Evolutionary conservation across 2,113 vertebrate genomes (phyloP), one percentile per base, ranked within the genome.

Genomic region (Sinocyclocheilus rhinocerous): DNA sequence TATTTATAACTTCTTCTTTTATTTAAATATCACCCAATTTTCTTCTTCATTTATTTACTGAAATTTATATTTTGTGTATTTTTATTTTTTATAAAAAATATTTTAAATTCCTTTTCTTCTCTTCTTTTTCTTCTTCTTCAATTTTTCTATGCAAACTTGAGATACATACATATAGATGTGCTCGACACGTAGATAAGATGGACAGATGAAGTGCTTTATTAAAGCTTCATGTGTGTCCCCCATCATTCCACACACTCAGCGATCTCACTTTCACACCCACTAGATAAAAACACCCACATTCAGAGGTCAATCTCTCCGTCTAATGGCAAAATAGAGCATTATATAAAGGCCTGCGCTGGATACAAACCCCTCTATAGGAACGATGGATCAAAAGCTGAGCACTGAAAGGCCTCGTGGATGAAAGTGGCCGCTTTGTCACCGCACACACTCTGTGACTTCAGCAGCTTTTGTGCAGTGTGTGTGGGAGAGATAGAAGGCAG

Each of bases 401-500:
- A 9, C 77, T 89, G 88, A 87, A 82, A 87, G 63, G 65, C 61
- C 79, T 29, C n/a, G n/a, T 79, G 26, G 36, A 55, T 85, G 52
- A 52, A 50, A 42, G 33, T 22, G 18, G 24, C 63, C 22, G n/a
- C 65, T 72, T 61, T 87, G 75, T 57, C 59, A 85, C 50, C 6
- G 29, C 39, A 26, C 86, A 63, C 39, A 76, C 39, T 39, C 24
- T 12, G 29, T 52, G 18, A 20, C 36, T 11, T 77, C 29, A 11
- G 70, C 77, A 10, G 85, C 83, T 80, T 89, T 89, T 87, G 83
- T 89, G 83, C 81, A 11, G 69, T 65, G 50, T 10, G 69, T 73
- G 69, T 84, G 81, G 81, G 81, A 84, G 61, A 76, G 67, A 89
- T 87, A 87, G 72, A 87, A 70, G 88, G 72, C 76, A 50, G 78